Base-by-base conservation (phyloP, 2,113 vertebrate genomes). In the Hippocampus barbouri region DNA sequence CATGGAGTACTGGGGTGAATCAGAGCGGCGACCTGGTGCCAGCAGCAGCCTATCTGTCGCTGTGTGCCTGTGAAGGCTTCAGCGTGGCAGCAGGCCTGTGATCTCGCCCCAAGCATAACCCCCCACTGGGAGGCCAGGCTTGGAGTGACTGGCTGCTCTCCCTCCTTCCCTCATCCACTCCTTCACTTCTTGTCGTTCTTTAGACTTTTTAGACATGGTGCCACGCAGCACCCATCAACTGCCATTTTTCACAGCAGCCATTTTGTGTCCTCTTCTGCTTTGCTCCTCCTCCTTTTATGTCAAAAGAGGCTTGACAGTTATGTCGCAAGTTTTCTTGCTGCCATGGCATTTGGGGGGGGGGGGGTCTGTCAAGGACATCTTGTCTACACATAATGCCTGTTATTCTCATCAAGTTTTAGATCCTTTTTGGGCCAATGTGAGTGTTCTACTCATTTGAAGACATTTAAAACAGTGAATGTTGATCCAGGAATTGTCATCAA, bases 1-100 rank as follows among this genome's bases (percentile, higher is more conserved):
- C 69, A 69, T 73, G 68, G 67, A 74, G 84, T 74, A 79, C 74
- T 30, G 74, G 81, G 86, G 86, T 88, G 87, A 89, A 91, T 91
- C 88, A 91, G 87, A 57, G 78, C 75, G 71, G 83, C 71, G 79
- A 84, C 88, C 88, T 74, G 85, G 79, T 90, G 90, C 85, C 88
- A 89, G 86, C 86, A 87, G 86, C 83, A 79, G 85, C 84, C 73
- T 88, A 77, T 89, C 84, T 85, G 84, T 88, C 83, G 88, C 94
- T 93, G 92, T 93, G 89, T 92, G 93, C 87, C 93, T 95, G 94
- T 94, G 94, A 95, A 94, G 93, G 91, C 92, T 92, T 91, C 92
- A 75, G 79, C 61, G 71, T 81, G 80, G 83, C 93, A 94, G 95
- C 91, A 90, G 92, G 90, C 93, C 92, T 93, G 93, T 89, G 94